phyloP scores from a whole-genome alignment of 2,797 vertebrate genomes.

The Manis crassicaudata region DNA sequence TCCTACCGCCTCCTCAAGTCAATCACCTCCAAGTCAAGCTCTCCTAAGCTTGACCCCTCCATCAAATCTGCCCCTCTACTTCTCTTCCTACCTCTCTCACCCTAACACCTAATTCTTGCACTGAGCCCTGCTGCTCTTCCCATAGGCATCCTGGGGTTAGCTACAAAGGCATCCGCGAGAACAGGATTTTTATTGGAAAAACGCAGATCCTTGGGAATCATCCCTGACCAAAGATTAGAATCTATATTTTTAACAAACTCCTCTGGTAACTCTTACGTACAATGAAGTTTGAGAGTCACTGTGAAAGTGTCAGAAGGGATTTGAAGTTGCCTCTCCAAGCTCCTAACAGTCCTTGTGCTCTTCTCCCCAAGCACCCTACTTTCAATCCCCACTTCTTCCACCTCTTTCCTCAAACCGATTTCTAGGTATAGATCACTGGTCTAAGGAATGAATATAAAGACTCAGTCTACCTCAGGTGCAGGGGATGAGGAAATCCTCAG shows the following conservation, averaged over 20 bases:
- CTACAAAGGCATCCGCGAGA: neutral
- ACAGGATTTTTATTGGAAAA: neutral
- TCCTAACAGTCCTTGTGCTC: neutral
- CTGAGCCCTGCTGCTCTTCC: neutral
- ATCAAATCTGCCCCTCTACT: neutral
- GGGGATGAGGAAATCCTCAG: neutral
- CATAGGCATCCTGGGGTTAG: neutral
- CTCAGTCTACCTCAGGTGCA: neutral
- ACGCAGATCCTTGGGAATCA: neutral
- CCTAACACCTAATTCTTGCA: neutral
- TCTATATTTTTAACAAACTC: conserved; percentile 18
- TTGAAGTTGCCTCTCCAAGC: neutral
- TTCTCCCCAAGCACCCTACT: neutral
- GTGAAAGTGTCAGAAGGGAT: neutral
- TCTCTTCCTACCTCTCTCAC: neutral
- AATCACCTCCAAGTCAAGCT: neutral
- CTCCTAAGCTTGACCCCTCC: neutral
- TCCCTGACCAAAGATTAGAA: neutral
- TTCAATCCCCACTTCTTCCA: neutral
- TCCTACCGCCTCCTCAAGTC: neutral
- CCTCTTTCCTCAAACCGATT: neutral
- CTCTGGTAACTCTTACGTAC: neutral
- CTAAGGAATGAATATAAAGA: neutral
- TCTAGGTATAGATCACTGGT: neutral
- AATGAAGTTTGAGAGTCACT: neutral